Percentiles rank a stretch among this genome's conserved stretches.
These are phyloP conservation scores for Boleophthalmus pectinirostris DNA, from an alignment of 2,113 vertebrate genomes.

Conservation along the genomic window DNA sequence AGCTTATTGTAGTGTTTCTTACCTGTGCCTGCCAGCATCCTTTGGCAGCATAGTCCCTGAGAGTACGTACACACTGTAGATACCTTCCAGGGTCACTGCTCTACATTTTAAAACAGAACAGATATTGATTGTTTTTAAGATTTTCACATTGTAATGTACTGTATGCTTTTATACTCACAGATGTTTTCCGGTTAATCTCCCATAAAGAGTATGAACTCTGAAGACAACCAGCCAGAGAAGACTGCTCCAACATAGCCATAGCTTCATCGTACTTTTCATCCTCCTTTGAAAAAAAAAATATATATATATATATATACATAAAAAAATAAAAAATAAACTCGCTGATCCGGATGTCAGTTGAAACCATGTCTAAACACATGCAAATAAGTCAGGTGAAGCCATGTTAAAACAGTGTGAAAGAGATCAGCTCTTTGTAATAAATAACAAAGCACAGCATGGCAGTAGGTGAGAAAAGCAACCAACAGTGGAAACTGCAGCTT, in stretches of 20 bases:
- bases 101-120: conserved; percentile 62
- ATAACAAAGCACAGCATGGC: conserved; percentile 12
- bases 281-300: conserved; percentile 82
- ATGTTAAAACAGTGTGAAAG: background rate
- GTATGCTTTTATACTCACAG: conserved; percentile 79
- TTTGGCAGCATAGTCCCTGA: conserved; percentile 90
- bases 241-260: conserved; percentile 84
- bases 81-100: conserved; percentile 89
- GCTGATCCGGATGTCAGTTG: background rate
- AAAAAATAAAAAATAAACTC: background rate
- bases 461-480: conserved; percentile 3
- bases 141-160: background rate
- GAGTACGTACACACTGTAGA: conserved; percentile 90
- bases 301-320: no score
- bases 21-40: conserved; percentile 98
- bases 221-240: conserved; percentile 86
- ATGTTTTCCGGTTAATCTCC: conserved; percentile 83
- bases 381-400: background rate
- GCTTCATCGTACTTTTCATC: conserved; percentile 83
- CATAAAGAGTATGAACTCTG: conserved; percentile 93
- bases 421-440: conserved; percentile 9
- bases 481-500: conserved; percentile 1
- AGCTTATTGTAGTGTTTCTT: conserved; percentile 2
- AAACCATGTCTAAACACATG: conserved; percentile 3
- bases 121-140: no score